Conservation (phyloP, 2,888 invertebrate genomes). For the Troides oblongomaculatus region DNA sequence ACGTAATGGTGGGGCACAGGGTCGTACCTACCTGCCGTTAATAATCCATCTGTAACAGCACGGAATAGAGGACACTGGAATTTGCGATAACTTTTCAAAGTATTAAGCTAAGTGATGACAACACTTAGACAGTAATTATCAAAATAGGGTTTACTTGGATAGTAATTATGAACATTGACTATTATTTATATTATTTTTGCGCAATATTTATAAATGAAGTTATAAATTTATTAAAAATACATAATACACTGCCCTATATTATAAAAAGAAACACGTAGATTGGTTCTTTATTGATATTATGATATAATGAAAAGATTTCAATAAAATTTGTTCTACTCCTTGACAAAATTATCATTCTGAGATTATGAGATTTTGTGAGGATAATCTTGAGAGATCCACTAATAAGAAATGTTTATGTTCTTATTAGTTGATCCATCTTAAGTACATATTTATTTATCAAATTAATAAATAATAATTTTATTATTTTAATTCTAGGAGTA, state of each 20-base stretch:
- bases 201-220: too few relatives aligned
- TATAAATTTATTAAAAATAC: too few relatives aligned
- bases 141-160: neutral
- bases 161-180: too few relatives aligned
- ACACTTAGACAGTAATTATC: neutral
- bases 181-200: too few relatives aligned
- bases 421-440: too few relatives aligned
- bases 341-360: too few relatives aligned
- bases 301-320: neutral
- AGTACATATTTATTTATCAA: too few relatives aligned
- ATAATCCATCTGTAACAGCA: slow-evolving; percentile 27
- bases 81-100: neutral
- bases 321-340: neutral
- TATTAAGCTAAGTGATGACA: neutral
- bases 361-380: neutral
- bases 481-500: too few relatives aligned
- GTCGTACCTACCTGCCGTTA: slow-evolving; percentile 38
- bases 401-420: neutral
- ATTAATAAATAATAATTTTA: too few relatives aligned
- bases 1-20: slow-evolving; percentile 36
- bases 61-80: slow-evolving; percentile 14
- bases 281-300: neutral
- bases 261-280: neutral
- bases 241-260: too few relatives aligned
- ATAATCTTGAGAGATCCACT: neutral